Evolutionary conservation across 2,113 vertebrate species (phyloP), one percentile per base, ranked within the genome.

Genomic region (Eleginops maclovinus): DNA sequence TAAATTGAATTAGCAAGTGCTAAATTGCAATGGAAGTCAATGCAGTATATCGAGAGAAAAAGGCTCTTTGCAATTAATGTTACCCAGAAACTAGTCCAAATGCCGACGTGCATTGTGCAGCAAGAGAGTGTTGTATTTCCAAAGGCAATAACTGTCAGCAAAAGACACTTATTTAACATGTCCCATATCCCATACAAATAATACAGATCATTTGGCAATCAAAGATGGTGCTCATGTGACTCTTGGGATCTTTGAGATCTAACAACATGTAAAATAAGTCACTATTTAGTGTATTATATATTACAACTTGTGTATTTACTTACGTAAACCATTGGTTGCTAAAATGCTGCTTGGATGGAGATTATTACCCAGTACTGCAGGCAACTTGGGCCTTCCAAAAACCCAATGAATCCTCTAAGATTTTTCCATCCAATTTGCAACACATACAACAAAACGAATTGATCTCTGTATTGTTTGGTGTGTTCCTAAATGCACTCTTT

Each of bases 41-140:
- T 15, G 40, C 12, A 10, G 26, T n/a, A 50, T 17, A 36, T 14
- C 17, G 14, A 19, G 31, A 26, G 24, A 49, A 14, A 63, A 55
- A 15, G 40, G 8, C 4, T 51, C 22, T 19, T 1, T 66, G 14
- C 10, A 17, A 60, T 49, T 58, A 51, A 28, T 19, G 7, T 60
- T 41, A n/a, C 21, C 28, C 68, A 69, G 50, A 69, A 69, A 21
- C 47, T 41, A 14, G 8, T 47, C 22, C 26, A 60, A 31, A 46
- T 43, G 13, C 3, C 7, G 2, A 51, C 6, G 1, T 22, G 36
- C 4, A 16, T 58, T 63, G 22, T 21, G 59, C 21, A 13, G 31
- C 47, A 43, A 22, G 22, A 49, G 9, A 50, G 44, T 50, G 31
- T 26, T 51, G 8, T 26, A 31, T 47, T 21, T 17, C 11, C 58